phyloP scores from a whole-genome alignment of 2,888 invertebrate genomes.

The Euplagia quadripunctaria region DNA sequence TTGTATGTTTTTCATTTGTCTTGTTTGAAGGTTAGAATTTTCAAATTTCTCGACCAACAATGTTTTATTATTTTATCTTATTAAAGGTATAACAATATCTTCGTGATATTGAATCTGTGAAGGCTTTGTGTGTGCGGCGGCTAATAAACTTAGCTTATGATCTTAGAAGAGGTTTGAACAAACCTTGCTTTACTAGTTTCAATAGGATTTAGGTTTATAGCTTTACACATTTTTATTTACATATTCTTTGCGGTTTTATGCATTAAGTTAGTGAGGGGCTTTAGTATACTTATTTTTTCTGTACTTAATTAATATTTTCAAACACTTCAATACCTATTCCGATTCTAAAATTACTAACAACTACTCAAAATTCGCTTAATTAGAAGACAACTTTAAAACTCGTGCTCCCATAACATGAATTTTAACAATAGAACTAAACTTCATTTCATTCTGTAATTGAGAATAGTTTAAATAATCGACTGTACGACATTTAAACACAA shows the following conservation, averaged over 20 bases:
- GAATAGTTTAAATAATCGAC: neutral
- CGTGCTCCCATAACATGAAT: too few species aligned
- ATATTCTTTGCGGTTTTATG: neutral
- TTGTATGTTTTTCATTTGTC: too few species aligned
- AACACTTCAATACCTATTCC: too few species aligned
- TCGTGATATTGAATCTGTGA: slow-evolving; percentile 1
- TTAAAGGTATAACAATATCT: slow-evolving; percentile 5
- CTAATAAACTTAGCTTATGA: slow-evolving; percentile 14
- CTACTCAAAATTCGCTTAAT: too few species aligned
- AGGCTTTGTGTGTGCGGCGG: slow-evolving; percentile 2
- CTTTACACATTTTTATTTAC: neutral
- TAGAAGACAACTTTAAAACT: too few species aligned
- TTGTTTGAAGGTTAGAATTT: neutral
- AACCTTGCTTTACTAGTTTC: neutral
- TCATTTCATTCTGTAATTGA: neutral
- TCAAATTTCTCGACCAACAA: neutral
- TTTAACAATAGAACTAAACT: neutral
- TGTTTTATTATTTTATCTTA: neutral
- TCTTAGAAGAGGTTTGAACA: neutral
- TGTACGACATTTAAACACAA: neutral
- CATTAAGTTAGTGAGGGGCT: neutral
- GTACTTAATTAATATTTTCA: too few species aligned
- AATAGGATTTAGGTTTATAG: slow-evolving; percentile 6
- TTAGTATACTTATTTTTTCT: too few species aligned
- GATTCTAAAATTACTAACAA: too few species aligned